Conservation (phyloP, 2,113 vertebrate genomes). For the Egretta garzetta region DNA sequence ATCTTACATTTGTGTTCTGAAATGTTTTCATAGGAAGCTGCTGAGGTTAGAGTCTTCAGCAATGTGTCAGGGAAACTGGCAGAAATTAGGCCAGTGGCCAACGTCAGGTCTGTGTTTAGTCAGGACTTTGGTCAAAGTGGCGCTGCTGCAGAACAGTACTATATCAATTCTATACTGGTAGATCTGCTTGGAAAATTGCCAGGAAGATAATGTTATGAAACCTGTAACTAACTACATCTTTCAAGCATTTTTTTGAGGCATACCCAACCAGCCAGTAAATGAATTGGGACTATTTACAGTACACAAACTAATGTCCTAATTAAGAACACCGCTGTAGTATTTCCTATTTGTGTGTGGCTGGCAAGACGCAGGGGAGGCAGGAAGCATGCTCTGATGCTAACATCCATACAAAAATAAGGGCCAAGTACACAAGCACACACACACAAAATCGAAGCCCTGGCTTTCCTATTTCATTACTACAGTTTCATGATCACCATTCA, state of each 20-base stretch:
- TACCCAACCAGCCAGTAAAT: background rate
- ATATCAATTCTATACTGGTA: background rate
- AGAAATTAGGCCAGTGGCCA: background rate
- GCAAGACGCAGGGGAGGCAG: background rate
- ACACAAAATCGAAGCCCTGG: background rate
- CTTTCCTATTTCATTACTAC: background rate
- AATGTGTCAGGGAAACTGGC: background rate
- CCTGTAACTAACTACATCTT: background rate
- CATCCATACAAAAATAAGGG: background rate
- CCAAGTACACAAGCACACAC: background rate
- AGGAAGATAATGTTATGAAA: background rate
- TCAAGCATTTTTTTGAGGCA: background rate
- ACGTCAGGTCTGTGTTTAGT: background rate
- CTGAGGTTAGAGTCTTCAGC: background rate
- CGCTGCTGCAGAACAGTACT: background rate
- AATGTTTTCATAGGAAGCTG: background rate
- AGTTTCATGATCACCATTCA: background rate
- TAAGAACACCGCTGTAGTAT: background rate
- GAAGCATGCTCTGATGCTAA: background rate
- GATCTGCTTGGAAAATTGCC: background rate
- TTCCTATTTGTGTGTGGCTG: background rate
- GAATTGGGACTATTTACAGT: fast-evolving
- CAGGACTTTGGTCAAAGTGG: background rate
- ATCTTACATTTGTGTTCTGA: background rate
- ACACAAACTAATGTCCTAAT: background rate